Conservation (phyloP, 2,888 invertebrate species). For the Cyaniris semiargus region DNA sequence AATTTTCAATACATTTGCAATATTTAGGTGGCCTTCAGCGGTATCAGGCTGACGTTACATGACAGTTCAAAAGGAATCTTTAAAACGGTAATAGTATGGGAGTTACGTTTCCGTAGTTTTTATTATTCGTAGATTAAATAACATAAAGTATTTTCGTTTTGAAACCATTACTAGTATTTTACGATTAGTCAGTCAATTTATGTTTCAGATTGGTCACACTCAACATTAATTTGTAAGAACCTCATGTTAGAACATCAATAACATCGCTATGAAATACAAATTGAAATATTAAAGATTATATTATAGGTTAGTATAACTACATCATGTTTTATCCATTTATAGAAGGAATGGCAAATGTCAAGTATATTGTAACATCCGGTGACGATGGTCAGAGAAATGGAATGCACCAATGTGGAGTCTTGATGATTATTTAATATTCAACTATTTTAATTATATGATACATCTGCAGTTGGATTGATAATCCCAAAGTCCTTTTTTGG, state of each 20-base stretch:
- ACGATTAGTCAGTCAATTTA: not conserved
- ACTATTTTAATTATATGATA: not conserved
- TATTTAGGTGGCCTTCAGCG: no score
- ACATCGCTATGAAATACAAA: slow-evolving; percentile 3
- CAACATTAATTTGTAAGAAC: not conserved
- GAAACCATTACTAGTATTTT: not conserved
- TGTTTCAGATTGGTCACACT: not conserved
- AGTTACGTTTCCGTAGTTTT: no score
- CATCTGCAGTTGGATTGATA: not conserved
- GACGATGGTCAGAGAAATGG: slow-evolving; percentile 7
- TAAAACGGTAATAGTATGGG: no score
- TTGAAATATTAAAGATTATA: slow-evolving; percentile 9
- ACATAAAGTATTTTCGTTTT: not conserved
- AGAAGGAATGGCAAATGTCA: slow-evolving; percentile 27
- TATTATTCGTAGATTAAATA: no score
- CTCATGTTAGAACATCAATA: no score
- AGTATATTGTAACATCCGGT: slow-evolving; percentile 21
- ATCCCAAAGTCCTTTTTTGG: not conserved
- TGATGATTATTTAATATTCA: slow-evolving; percentile 2
- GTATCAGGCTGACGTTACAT: no score
- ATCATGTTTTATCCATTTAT: not conserved
- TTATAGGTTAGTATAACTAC: slow-evolving; percentile 10
- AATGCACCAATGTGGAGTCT: slow-evolving; percentile 5
- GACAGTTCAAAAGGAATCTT: no score
- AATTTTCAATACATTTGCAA: no score